Percentiles rank a stretch among this genome's conserved stretches.
These are phyloP conservation scores for Exocentrus adspersus DNA, from an alignment of 2,888 invertebrate species.

Conservation along the genomic window DNA sequence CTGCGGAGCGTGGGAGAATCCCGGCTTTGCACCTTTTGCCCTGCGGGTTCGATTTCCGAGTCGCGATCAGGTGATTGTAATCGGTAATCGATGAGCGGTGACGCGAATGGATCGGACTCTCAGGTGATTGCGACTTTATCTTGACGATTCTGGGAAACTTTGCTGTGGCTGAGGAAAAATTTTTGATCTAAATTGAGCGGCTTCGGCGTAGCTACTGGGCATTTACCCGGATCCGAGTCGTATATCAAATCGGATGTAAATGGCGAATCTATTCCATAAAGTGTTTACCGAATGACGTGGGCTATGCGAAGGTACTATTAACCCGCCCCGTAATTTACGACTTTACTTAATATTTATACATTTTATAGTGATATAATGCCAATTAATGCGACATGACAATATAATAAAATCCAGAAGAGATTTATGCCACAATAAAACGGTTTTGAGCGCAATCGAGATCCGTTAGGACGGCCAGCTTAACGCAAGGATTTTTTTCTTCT, in stretches of 20 bases:
- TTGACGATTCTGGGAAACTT: too few relatives aligned
- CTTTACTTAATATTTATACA: conserved; percentile 16
- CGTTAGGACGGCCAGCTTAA: conserved; percentile 20
- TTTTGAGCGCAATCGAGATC: not conserved
- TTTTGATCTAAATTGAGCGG: too few relatives aligned
- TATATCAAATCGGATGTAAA: not conserved
- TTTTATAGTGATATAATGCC: conserved; percentile 25
- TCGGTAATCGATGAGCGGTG: too few relatives aligned
- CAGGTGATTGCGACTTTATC: too few relatives aligned
- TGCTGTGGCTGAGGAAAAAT: too few relatives aligned
- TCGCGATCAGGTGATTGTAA: too few relatives aligned
- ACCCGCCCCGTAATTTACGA: conserved; percentile 8
- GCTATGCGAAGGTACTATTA: not conserved
- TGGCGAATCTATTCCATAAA: not conserved
- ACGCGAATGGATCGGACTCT: too few relatives aligned
- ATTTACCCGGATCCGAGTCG: too few relatives aligned
- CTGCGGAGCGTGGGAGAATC: too few relatives aligned
- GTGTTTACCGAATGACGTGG: not conserved
- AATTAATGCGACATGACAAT: conserved; percentile 27
- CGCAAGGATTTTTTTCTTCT: conserved; percentile 26
- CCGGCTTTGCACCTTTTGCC: too few relatives aligned
- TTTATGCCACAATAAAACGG: conserved; percentile 28
- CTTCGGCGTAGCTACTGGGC: too few relatives aligned
- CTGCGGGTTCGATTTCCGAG: too few relatives aligned
- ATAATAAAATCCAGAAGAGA: conserved; percentile 29